Evolutionary conservation across 2,113 vertebrate genomes (phyloP), one percentile per base, ranked within the genome.

Genomic region (Hyla sarda): DNA sequence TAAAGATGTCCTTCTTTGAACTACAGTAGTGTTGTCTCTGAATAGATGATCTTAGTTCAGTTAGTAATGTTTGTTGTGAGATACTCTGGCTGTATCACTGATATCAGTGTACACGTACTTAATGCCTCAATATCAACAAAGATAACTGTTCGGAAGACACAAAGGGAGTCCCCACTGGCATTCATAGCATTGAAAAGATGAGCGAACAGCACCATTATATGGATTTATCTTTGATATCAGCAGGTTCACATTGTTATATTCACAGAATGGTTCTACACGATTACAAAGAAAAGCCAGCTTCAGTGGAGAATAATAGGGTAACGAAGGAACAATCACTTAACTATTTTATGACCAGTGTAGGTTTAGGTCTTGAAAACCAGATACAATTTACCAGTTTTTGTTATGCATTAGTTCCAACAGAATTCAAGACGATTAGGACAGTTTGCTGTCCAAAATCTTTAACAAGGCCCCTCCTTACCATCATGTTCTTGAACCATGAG

Each of bases 61-160:
- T 77, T n/a, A 75, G 83, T 50, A 77, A 56, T 76, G 73, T 84
- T 84, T 84, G 83, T 76, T 11, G n/a, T 62, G 41, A 76, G 83
- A 76, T 84, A 84, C 62, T 56, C 17, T 58, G 65, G 25, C 19
- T 16, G 41, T 41, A 84, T 84, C 56, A 50, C 54, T 65, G 83
- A 84, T 84, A 62, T 82, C 72, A 50, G 45, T 48, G 48, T 16
- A n/a, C 32, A 65, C 47, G 54, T 65, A 50, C 72, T 65, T 76
- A 76, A 47, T 76, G 72, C 83, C 28, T 48, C 56, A 76, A 56
- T 84, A 81, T 65, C 78, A 81, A 65, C 56, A 47, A 41, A 81
- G 78, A 81, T 81, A 81, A 65, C 78, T 81, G 32, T 47, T 62
- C 28, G 14, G 34, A 25, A 80, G 34, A 80, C 50, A 80, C 77